Evolutionary conservation across 1,140 invertebrate species (phyloP), one percentile per base, ranked within the genome.

Genomic region (Ips typographus): DNA sequence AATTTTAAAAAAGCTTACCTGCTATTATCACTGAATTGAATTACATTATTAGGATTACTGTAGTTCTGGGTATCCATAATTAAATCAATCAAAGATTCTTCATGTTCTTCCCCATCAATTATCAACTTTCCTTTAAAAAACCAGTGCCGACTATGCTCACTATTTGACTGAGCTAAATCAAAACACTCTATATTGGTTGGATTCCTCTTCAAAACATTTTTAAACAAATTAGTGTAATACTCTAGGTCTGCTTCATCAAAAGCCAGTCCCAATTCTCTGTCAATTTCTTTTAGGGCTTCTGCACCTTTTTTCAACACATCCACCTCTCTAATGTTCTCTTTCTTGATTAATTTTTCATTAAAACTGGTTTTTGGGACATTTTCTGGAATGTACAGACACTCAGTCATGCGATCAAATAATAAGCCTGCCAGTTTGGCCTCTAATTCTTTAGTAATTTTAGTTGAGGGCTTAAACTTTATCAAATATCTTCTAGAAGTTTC

Each of bases 101-200:
- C 82, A 75, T 92, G 82, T 78, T 90, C 87, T 72, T 87, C 75
- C 0, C 91, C 94, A 85, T 98, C 92, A 56, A 98, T 85, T 36
- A 95, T 80, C 82, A 98, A 89, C 75, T 89, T 87, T 0, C 97
- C 97, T 84, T 95, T 83, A 76, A 96, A 96, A 80, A 96, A 95
- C 94, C 94, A 95, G 83, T 96, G 94, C 4, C 94, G 84, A 65
- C 93, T 95, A 78, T 96, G 94, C 79, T 96, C 94, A 81, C 93
- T 97, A 79, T 99, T 99, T 22, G 95, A 97, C 82, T 99, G 97
- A n/a, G 97, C 96, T 58, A 98, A 86, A 84, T 99, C 97, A 84
- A 98, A 98, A 74, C 96, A 92, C 81, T 99, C 97, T 0, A 98
- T 95, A 80, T 93, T 98, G 0, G 96, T 99, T 8, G 97, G 96